These are phyloP conservation scores for Pseudopipra pipra DNA, from an alignment of 2,113 vertebrate species.

Conservation along the genomic window DNA sequence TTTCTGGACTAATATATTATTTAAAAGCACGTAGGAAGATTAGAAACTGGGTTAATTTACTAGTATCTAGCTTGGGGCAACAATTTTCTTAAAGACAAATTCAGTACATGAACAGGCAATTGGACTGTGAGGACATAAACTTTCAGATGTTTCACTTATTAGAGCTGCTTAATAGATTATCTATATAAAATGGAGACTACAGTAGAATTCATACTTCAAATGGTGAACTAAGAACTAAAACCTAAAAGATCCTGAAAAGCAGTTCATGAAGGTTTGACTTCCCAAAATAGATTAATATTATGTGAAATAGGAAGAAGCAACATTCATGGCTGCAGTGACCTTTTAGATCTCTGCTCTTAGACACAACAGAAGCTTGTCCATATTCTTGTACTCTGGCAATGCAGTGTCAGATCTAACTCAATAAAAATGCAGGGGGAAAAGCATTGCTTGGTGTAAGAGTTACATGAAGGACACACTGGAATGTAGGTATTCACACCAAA, in stretches of 20 bases:
- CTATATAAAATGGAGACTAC: not conserved
- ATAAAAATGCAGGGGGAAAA: accelerated
- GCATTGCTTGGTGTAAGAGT: not conserved
- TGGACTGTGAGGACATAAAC: not conserved
- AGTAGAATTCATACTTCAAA: not conserved
- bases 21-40: constrained; percentile 36
- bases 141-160: not conserved
- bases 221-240: not conserved
- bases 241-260: not conserved
- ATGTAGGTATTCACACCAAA: not conserved
- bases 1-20: constrained; percentile 56
- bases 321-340: not conserved
- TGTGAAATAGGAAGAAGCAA: not conserved
- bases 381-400: not conserved
- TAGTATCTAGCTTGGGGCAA: constrained; percentile 13
- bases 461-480: not conserved
- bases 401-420: not conserved
- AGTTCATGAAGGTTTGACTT: not conserved
- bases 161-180: not conserved
- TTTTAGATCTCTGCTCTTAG: not conserved
- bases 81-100: constrained; percentile 15
- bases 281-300: not conserved
- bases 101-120: not conserved
- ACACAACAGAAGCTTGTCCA: not conserved
- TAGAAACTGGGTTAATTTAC: constrained; percentile 58